A percentile compares a stretch with the other conserved stretches of the same genome.
Evolutionary conservation across 2,888 invertebrate genomes (phyloP).

Genomic region (Cerceris ruficornis): DNA sequence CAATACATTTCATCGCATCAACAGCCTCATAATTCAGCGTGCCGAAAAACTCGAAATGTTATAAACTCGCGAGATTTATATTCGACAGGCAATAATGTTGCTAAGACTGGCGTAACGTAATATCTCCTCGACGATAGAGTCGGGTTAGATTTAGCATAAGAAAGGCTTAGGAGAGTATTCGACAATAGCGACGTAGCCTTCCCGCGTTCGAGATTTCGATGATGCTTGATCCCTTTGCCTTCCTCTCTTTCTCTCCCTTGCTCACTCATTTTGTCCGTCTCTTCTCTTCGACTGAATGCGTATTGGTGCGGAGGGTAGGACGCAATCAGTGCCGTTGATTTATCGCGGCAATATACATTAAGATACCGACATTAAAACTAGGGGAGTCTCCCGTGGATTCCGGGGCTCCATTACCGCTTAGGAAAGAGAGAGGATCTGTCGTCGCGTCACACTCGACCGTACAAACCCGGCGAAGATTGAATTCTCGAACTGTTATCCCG

Average conservation of each 20-base stretch:
- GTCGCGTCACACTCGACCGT: constrained; percentile 55
- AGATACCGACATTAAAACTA: constrained; percentile 82
- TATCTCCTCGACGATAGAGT: constrained; percentile 33
- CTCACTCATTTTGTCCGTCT: constrained; percentile 30
- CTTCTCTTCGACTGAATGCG: constrained; percentile 28
- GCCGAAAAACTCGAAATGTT: neutral
- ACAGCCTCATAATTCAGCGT: too few relatives aligned
- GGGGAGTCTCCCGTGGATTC: constrained; percentile 78
- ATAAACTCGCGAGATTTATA: neutral
- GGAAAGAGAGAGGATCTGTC: constrained; percentile 61
- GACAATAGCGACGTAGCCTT: constrained; percentile 65
- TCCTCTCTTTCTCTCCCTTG: constrained; percentile 34
- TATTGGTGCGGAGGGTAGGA: constrained; percentile 71
- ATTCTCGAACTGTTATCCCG: constrained; percentile 45
- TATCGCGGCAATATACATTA: constrained; percentile 82
- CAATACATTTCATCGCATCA: too few relatives aligned
- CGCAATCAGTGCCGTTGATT: constrained; percentile 81
- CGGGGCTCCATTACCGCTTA: constrained; percentile 73
- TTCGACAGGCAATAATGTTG: constrained; percentile 36
- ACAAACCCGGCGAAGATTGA: constrained; percentile 58
- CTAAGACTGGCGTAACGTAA: constrained; percentile 8
- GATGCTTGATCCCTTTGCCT: constrained; percentile 37
- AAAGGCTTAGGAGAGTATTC: constrained; percentile 74
- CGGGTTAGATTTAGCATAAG: constrained; percentile 74
- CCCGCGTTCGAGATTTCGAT: constrained; percentile 56